Percentiles rank a stretch among this genome's conserved stretches.
Conservation (phyloP, 2,888 invertebrate genomes). For the Philereme transversata region DNA sequence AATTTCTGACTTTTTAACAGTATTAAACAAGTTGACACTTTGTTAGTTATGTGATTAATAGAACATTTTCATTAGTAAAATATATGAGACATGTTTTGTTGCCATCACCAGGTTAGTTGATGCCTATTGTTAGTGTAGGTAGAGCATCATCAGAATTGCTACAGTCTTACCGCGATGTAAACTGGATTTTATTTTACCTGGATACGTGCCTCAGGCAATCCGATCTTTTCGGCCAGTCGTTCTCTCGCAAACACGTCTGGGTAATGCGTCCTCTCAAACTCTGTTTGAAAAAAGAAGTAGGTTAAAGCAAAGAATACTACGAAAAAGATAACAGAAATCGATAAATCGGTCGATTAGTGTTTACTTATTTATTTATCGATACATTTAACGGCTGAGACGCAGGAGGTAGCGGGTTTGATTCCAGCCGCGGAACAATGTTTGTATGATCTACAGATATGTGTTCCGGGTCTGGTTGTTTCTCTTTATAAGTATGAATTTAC, state of each 20-base stretch:
- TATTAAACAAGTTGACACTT: slow-evolving; percentile 22
- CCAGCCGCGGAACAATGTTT: too few relatives aligned
- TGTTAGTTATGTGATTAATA: slow-evolving; percentile 23
- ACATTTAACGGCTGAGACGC: too few relatives aligned
- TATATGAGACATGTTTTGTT: background rate
- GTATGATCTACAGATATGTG: too few relatives aligned
- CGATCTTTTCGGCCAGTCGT: slow-evolving; percentile 97
- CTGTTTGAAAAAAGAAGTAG: slow-evolving; percentile 75
- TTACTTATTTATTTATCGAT: background rate
- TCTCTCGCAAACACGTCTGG: slow-evolving; percentile 98
- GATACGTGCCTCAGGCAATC: slow-evolving; percentile 99
- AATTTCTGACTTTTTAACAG: slow-evolving; percentile 19
- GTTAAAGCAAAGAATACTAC: slow-evolving; percentile 12
- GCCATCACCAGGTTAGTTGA: slow-evolving; percentile 14
- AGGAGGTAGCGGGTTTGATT: too few relatives aligned
- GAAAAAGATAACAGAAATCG: background rate
- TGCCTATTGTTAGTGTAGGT: slow-evolving; percentile 40
- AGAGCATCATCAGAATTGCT: slow-evolving; percentile 45
- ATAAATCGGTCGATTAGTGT: background rate
- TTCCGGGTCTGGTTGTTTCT: too few relatives aligned
- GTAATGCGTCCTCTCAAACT: slow-evolving; percentile 98
- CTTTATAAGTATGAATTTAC: too few relatives aligned
- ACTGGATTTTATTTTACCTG: slow-evolving; percentile 92
- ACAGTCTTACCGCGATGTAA: slow-evolving; percentile 74
- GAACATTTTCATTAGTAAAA: too few relatives aligned